Percentiles rank a stretch among this genome's conserved stretches.
Conservation (phyloP, 2,888 invertebrate species). For the Rhamphomyia laevipes region DNA sequence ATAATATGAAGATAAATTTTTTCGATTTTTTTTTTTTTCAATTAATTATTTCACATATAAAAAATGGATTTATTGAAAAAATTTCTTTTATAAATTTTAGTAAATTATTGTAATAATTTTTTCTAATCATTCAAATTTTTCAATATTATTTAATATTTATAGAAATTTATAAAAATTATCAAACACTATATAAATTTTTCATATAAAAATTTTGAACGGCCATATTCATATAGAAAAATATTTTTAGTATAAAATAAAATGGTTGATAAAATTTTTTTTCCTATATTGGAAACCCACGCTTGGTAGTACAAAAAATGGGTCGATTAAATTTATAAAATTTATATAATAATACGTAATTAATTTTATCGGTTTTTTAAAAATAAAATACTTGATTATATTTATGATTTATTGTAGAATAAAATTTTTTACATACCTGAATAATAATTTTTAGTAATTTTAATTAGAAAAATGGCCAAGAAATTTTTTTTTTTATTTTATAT, state of each 20-base stretch:
- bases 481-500: conserved; percentile 25
- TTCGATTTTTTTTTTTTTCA: not conserved
- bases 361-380: conserved; percentile 18
- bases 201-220: not conserved
- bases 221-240: not conserved
- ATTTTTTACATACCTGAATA: conserved; percentile 29
- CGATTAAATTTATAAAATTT: conserved; percentile 26
- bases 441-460: conserved; percentile 24
- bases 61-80: not conserved
- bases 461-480: conserved; percentile 22
- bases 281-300: conserved; percentile 19
- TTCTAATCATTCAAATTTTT: not conserved
- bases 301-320: conserved; percentile 27
- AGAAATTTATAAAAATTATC: not conserved
- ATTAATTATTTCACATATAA: not conserved
- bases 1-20: too few species aligned
- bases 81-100: not conserved
- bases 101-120: not conserved
- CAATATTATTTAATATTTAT: not conserved
- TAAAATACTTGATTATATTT: conserved; percentile 18
- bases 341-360: conserved; percentile 28
- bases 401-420: conserved; percentile 24
- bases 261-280: conserved; percentile 1
- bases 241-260: not conserved
- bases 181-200: not conserved